Evolutionary conservation across 2,113 vertebrate genomes (phyloP).

Genomic region (Muntiacus muntjak): DNA sequence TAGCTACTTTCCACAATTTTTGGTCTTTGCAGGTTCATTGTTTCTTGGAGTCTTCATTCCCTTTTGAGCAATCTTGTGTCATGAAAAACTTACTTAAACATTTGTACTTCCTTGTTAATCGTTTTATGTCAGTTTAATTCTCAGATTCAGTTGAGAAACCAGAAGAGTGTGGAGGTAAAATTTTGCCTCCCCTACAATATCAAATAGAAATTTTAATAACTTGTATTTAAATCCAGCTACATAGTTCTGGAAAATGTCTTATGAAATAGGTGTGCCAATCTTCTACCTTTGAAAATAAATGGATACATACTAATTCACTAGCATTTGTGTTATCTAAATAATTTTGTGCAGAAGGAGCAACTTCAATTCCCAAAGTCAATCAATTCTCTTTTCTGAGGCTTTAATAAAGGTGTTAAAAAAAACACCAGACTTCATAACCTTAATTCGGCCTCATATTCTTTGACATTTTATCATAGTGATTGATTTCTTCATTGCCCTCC

Average conservation of each 20-base stretch:
- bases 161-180: not conserved
- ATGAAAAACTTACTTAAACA: not conserved
- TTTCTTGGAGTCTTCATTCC: not conserved
- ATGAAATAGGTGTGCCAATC: not conserved
- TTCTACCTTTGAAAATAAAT: conserved; percentile 6
- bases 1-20: not conserved
- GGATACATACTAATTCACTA: not conserved
- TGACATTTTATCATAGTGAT: conserved; percentile 52
- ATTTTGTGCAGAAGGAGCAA: not conserved
- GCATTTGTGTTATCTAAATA: not conserved
- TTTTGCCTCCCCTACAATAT: not conserved
- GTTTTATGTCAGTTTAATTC: not conserved
- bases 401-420: not conserved
- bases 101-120: not conserved
- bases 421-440: not conserved
- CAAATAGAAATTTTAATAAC: not conserved
- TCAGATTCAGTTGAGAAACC: not conserved
- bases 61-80: not conserved
- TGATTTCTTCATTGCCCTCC: conserved; percentile 31
- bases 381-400: not conserved
- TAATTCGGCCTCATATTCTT: not conserved
- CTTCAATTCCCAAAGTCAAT: not conserved
- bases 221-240: not conserved
- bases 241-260: not conserved
- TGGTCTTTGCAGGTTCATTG: not conserved